Conservation (phyloP, 1,140 invertebrate genomes). For the Leptopilina clavipes region DNA sequence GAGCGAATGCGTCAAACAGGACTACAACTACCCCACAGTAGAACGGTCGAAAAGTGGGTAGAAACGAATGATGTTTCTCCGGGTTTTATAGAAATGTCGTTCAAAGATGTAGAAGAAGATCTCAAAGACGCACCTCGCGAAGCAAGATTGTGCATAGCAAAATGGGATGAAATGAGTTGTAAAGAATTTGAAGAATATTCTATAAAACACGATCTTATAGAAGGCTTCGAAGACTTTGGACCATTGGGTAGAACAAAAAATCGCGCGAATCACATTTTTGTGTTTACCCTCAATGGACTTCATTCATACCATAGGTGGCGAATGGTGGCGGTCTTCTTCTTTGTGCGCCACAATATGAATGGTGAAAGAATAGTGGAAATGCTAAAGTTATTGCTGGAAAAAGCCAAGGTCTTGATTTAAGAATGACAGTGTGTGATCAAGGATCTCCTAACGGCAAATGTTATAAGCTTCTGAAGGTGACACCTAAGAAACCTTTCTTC, state of each 20-base stretch:
- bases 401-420: not conserved
- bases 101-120: too few species aligned
- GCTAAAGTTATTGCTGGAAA: not conserved
- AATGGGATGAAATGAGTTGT: too few species aligned
- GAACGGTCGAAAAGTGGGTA: not conserved
- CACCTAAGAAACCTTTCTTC: not conserved
- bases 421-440: slow-evolving; percentile 10
- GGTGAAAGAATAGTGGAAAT: not conserved
- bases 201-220: too few species aligned
- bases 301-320: not conserved
- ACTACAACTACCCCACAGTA: not conserved
- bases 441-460: not conserved
- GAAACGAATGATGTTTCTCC: not conserved
- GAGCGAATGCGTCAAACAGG: not conserved
- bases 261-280: too few species aligned
- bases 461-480: not conserved
- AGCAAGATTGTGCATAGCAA: too few species aligned
- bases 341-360: not conserved
- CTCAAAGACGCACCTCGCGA: too few species aligned
- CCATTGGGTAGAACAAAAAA: not conserved
- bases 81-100: not conserved
- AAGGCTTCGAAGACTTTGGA: too few species aligned
- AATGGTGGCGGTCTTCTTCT: not conserved
- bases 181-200: too few species aligned
- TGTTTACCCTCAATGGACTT: too few species aligned